These are phyloP conservation scores for Himalopsyche anomala DNA, from an alignment of 2,888 invertebrate species.

Conservation along the genomic window DNA sequence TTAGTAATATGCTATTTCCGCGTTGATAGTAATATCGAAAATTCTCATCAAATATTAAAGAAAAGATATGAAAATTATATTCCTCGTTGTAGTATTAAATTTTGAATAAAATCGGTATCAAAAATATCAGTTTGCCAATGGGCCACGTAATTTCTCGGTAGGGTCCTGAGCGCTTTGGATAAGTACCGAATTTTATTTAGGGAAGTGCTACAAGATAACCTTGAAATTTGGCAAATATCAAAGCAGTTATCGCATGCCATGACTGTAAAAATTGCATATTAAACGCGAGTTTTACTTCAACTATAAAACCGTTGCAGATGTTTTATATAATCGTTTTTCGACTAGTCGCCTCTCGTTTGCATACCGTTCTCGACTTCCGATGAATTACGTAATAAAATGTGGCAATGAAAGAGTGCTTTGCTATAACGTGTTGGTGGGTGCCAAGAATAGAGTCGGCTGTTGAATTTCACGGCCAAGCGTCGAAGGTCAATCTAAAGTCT, in stretches of 20 bases:
- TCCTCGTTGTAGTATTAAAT: too few relatives aligned
- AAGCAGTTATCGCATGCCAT: not conserved
- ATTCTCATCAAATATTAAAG: too few relatives aligned
- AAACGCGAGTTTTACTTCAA: not conserved
- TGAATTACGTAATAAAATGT: not conserved
- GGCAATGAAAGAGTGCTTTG: not conserved
- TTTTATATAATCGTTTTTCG: not conserved
- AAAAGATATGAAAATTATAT: too few relatives aligned
- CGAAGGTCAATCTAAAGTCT: constrained; percentile 17
- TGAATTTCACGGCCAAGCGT: constrained; percentile 23
- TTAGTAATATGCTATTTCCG: too few relatives aligned
- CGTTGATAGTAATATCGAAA: too few relatives aligned
- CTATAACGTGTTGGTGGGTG: not conserved
- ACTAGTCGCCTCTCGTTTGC: not conserved
- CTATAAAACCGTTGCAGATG: not conserved
- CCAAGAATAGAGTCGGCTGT: not conserved
- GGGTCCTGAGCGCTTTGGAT: too few relatives aligned
- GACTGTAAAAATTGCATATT: not conserved
- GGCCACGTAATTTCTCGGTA: too few relatives aligned
- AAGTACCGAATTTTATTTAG: too few relatives aligned
- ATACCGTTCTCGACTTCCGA: not conserved
- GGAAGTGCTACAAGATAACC: not conserved
- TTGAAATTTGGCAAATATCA: constrained; percentile 1
- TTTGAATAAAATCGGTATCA: too few relatives aligned
- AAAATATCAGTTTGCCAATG: too few relatives aligned